Conservation (phyloP, 2,113 vertebrate species). For the Lophotis ruficrista region DNA sequence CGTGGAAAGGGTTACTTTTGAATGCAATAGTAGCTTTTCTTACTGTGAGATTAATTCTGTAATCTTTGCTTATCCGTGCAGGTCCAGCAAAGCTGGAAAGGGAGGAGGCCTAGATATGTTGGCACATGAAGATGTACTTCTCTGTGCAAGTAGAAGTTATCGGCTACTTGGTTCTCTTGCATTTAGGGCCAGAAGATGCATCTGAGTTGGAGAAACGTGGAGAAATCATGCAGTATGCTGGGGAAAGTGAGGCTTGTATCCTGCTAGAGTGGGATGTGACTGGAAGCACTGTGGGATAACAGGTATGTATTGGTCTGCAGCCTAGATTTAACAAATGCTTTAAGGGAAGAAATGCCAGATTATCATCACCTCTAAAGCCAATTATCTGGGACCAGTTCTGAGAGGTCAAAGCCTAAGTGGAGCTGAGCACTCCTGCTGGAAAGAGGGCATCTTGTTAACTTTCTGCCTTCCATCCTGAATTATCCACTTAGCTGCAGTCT, state of each 20-base stretch:
- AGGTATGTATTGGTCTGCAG: background rate
- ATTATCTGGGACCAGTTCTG: background rate
- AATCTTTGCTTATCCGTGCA: background rate
- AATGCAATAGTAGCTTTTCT: background rate
- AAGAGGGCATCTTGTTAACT: background rate
- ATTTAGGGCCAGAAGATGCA: background rate
- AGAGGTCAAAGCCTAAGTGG: background rate
- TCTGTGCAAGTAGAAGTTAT: background rate
- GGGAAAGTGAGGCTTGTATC: background rate
- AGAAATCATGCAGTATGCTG: background rate
- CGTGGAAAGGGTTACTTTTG: background rate
- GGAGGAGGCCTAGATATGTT: rapidly evolving
- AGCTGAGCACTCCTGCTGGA: background rate
- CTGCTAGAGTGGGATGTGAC: background rate
- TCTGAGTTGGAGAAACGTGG: background rate
- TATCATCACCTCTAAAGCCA: background rate
- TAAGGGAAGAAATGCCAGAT: background rate
- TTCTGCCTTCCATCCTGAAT: background rate
- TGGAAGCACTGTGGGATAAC: background rate
- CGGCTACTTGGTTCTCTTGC: rapidly evolving
- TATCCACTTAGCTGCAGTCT: background rate
- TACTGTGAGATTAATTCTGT: background rate
- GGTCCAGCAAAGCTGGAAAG: background rate
- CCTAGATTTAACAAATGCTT: background rate
- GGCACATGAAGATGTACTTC: background rate